Evolutionary conservation across 2,888 invertebrate species (phyloP), one percentile per base, ranked within the genome.

Genomic region (Agelastica alni): DNA sequence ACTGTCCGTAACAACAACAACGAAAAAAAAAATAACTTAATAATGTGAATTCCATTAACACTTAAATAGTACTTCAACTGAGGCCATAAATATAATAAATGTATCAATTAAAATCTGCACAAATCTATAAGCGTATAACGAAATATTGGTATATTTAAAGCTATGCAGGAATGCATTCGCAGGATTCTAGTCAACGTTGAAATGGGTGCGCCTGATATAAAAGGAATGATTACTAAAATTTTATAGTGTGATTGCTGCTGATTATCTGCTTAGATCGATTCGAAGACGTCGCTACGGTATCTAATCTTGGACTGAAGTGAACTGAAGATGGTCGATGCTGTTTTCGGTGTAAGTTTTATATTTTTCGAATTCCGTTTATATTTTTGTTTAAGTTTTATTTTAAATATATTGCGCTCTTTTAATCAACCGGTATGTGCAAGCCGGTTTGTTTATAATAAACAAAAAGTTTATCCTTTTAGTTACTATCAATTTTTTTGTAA

Each of bases 131-230:
- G 48, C 36, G 32, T 49, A 45, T 55, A 51, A 41, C 51, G 42
- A 51, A 51, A 56, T 57, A 41, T 54, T 51, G 51, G 45, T 43
- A 17, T 60, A 60, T 52, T 60, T 47, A 58, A 51, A 59, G 58
- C 55, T 64, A 65, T 64, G 63, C 62, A 59, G 59, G 63, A 61
- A 71, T 73, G 72, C 58, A 61, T 22, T 49, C 20, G 31, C 49
- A 20, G 20, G 49, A 49, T 70, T 70, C 67, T 64, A 64, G 70
- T 70, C 70, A 70, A 64, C 70, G 70, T 71, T 72, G 70, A 68
- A 62, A 62, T 66, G 64, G 72, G 73, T 64, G 73, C 62, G 72
- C 67, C 52, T 46, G n/a, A 61, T 65, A 66, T 70, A 70, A 67
- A 69, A 66, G 63, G 56, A 64, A 62, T 61, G 62, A 53, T 59